Conservation (phyloP, 2,888 invertebrate species). For the Netelia fuscicornis region DNA sequence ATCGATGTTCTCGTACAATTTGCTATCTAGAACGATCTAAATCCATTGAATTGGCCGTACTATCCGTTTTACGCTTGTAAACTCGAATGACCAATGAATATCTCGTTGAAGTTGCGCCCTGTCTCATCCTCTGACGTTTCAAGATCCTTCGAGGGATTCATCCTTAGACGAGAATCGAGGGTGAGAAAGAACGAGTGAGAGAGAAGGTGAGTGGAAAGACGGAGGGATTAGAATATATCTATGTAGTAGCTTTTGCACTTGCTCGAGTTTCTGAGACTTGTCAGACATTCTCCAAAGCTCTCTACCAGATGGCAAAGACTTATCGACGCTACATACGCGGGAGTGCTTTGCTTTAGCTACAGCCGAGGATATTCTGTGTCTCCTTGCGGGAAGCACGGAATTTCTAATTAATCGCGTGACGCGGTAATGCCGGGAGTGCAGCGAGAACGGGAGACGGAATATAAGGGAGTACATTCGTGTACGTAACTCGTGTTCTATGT, state of each 20-base stretch:
- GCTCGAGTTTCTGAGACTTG: background rate
- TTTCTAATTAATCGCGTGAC: conserved; percentile 47
- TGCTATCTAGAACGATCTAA: background rate
- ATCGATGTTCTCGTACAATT: background rate
- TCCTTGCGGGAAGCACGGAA: conserved; percentile 14
- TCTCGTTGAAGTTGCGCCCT: background rate
- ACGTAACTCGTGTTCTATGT: conserved; percentile 30
- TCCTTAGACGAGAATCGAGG: too few relatives aligned
- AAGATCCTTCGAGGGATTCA: too few relatives aligned
- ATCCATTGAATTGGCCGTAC: background rate
- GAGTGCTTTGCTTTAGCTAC: conserved; percentile 5
- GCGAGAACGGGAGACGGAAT: background rate
- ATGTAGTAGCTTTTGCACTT: background rate
- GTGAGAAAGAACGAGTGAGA: background rate
- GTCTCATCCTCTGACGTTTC: too few relatives aligned
- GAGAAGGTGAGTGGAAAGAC: background rate
- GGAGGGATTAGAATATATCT: background rate
- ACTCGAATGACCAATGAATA: background rate
- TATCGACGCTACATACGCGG: conserved; percentile 24
- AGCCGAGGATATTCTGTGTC: conserved; percentile 28
- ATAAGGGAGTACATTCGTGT: conserved; percentile 4
- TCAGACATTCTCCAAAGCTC: conserved; percentile 11
- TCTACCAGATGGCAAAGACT: conserved; percentile 14
- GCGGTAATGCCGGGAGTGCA: conserved; percentile 11
- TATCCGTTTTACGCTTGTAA: background rate